These are phyloP conservation scores for Coelinius sp. DNA, from an alignment of 2,888 invertebrate species.

Conservation along the genomic window DNA sequence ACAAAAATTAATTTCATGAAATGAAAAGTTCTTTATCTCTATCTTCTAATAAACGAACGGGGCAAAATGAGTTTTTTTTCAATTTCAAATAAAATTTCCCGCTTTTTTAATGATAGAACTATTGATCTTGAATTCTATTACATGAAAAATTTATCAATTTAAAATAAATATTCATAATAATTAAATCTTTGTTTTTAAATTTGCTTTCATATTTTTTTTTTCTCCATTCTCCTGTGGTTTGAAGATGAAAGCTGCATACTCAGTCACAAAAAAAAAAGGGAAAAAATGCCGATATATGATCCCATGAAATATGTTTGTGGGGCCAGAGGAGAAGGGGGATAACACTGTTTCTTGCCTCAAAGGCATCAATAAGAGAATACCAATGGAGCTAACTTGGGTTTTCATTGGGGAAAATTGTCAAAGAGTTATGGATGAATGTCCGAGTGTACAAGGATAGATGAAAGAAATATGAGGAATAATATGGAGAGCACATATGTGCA, in stretches of 20 bases:
- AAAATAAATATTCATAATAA: neutral
- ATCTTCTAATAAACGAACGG: no score
- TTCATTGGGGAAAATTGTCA: neutral
- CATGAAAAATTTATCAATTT: neutral
- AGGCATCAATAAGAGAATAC: neutral
- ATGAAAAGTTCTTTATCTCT: no score
- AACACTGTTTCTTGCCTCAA: neutral
- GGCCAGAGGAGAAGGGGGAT: no score
- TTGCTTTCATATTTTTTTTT: neutral
- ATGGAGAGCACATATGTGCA: neutral
- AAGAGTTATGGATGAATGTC: neutral
- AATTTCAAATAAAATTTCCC: no score
- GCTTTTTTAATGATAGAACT: no score
- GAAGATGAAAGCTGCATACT: neutral
- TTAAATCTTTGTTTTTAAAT: neutral
- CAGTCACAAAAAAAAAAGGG: neutral
- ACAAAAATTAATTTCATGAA: no score
- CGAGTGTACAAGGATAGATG: neutral
- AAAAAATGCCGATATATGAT: neutral
- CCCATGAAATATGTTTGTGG: neutral
- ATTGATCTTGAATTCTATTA: no score
- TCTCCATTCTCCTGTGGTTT: neutral
- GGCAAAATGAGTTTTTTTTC: no score
- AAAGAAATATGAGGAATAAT: neutral
- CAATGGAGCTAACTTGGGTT: neutral